Percentiles rank a stretch among this genome's conserved stretches.
Evolutionary conservation across 1,140 invertebrate genomes (phyloP).

Genomic region (Mizuhopecten yessoensis): DNA sequence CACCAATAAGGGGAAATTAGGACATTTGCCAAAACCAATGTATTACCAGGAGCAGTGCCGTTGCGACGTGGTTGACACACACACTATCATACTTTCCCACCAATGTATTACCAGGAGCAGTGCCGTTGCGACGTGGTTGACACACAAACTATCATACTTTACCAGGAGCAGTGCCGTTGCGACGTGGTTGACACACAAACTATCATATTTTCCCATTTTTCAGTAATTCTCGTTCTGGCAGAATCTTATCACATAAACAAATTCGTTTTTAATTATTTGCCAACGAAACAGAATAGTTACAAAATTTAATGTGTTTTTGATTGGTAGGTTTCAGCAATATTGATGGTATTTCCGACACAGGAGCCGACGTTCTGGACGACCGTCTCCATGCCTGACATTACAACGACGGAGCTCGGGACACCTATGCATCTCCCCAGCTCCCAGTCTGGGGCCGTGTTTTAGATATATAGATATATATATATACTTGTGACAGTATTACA

Average conservation of each 20-base stretch:
- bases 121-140: no score
- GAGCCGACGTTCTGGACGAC: not conserved
- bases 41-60: not conserved
- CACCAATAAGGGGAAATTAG: no score
- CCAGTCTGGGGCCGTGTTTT: not conserved
- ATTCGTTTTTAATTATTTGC: conserved; percentile 24
- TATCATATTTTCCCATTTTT: not conserved
- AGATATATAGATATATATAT: not conserved
- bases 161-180: not conserved
- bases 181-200: not conserved
- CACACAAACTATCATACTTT: no score
- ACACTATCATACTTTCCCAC: no score
- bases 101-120: not conserved
- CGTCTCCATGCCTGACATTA: conserved; percentile 13
- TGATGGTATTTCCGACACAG: not conserved
- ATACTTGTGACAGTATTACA: not conserved
- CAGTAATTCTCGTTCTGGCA: not conserved
- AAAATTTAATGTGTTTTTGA: conserved; percentile 2
- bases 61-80: no score
- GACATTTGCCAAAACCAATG: no score
- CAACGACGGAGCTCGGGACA: not conserved
- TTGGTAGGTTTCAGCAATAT: conserved; percentile 20
- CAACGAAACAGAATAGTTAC: conserved; percentile 1
- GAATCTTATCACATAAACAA: conserved; percentile 19
- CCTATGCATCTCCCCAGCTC: not conserved